phyloP scores from a whole-genome alignment of 2,797 vertebrate genomes.

The Mormyrops boulengeri region DNA sequence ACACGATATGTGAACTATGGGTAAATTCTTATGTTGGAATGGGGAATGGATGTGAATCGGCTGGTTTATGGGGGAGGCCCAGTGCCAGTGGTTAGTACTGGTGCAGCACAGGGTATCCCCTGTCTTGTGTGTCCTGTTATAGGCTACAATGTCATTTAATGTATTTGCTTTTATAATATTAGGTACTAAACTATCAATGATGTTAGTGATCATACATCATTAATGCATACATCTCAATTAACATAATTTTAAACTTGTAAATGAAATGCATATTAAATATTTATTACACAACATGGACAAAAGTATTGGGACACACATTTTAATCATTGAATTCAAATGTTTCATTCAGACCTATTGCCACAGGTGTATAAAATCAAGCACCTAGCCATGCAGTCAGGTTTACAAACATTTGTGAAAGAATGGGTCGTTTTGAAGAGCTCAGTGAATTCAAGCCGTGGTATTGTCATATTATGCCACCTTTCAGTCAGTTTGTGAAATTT shows the following conservation, averaged over 20 bases:
- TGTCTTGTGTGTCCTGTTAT: neutral
- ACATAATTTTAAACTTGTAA: neutral
- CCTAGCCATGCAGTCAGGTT: neutral
- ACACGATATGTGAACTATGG: neutral
- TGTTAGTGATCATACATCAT: neutral
- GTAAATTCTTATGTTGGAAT: neutral
- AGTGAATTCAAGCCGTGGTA: neutral
- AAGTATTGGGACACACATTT: neutral
- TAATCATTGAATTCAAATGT: neutral
- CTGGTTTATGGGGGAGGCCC: neutral
- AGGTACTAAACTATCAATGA: neutral
- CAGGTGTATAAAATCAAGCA: neutral
- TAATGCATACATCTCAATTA: neutral
- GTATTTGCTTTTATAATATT: neutral
- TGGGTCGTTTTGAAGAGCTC: neutral
- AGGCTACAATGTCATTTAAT: neutral
- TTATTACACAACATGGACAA: neutral
- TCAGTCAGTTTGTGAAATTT: neutral
- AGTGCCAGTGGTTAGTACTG: neutral
- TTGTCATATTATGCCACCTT: neutral
- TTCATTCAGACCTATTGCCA: neutral
- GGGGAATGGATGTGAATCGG: neutral
- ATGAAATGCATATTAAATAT: neutral
- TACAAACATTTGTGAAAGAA: neutral
- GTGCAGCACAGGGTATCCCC: neutral